Evolutionary conservation across 2,797 vertebrate species (phyloP), one percentile per base, ranked within the genome.

Genomic region (Babyrousa celebensis): DNA sequence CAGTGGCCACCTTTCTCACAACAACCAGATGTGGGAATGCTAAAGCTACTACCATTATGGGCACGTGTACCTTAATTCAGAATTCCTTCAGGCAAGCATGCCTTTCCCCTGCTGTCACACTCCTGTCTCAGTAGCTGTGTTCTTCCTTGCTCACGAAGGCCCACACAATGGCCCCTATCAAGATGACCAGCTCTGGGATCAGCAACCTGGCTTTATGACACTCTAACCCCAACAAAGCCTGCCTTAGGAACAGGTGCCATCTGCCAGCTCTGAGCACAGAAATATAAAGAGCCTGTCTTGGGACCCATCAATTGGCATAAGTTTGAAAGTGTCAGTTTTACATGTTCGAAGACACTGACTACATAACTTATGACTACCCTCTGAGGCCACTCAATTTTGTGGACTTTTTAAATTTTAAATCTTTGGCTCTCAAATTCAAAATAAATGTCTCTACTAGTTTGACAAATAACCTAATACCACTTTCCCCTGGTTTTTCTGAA

Each of bases 401-500:
- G 77, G 5, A 52, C 7, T 65, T 77, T 91, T 60, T 15, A 75
- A 75, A 77, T 62, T 72, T 91, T 85, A 67, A 95, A 63, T 79
- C 52, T 82, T 54, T 84, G 29, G n/a, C 58, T 68, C 5, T 72
- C 20, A 82, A 29, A 77, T 68, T 90, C 63, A 68, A 85, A 92
- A 80, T 74, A 27, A 85, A 83, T 43, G 85, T 90, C 54, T 80
- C 94, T 79, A 87, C 6, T 87, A 83, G 40, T 71, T 40, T 92
- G 80, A 92, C 67, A 85, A 96, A 91, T 70, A 74, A 93, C 56
- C 36, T 21, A 89, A 36, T 58, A 88, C 1, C 4, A 74, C 79
- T 86, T 94, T 48, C 23, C 56, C 27, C 36, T 84, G 32, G 32
- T 82, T 96, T 96, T 95, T 88, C 77, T 82, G 18, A 95, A 87